Base-by-base conservation (phyloP, 2,113 vertebrate genomes). In the Polyodon spathula region DNA sequence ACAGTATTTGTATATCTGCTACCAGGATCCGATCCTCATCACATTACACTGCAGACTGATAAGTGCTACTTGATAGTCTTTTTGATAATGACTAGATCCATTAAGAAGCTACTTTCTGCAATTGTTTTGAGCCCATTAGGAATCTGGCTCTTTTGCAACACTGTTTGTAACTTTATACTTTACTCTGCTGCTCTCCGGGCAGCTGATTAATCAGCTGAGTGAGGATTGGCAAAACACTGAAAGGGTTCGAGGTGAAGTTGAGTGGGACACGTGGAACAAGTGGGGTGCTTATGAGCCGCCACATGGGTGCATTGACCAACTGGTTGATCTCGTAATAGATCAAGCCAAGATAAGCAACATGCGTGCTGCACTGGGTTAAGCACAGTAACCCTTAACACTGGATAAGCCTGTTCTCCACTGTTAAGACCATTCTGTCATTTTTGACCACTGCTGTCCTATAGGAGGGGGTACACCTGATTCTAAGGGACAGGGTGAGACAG, bases 171-270 rank as follows among this genome's bases (percentile, higher is more conserved):
- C 40, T 12, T 54, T 40, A 37, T 39, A 55, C 27, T 54, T 50
- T 40, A 54, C 52, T 54, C 50, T 46, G 51, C 9, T 37, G 38
- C 17, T 43, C 27, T 27, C 27, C 27, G 3, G 27, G 27, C 27
- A 40, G 48, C 1, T 12, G 8, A 14, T 40, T 8, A 7, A 14
- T 10, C 16, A n/a, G 55, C 15, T 63, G 41, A 6, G 16, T 63
- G 6, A 51, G 54, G 62, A 57, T 57, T 63, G 62, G 54, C 54
- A 63, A 63, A 57, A 57, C n/a, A 37, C 55, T 12, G 17, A 40
- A 37, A 40, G 38, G 46, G 46, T 12, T 5, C 11, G 11, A 1
- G 7, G 10, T 50, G 46, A 50, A n/a, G 11, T 14, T 7, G 39
- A 40, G 38, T 17, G 54, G 14, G 4, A 12, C 37, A 63, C 56